A percentile compares a stretch with the other conserved stretches of the same genome.
Evolutionary conservation across 2,888 invertebrate genomes (phyloP).

Genomic region (Eupsilia transversa): DNA sequence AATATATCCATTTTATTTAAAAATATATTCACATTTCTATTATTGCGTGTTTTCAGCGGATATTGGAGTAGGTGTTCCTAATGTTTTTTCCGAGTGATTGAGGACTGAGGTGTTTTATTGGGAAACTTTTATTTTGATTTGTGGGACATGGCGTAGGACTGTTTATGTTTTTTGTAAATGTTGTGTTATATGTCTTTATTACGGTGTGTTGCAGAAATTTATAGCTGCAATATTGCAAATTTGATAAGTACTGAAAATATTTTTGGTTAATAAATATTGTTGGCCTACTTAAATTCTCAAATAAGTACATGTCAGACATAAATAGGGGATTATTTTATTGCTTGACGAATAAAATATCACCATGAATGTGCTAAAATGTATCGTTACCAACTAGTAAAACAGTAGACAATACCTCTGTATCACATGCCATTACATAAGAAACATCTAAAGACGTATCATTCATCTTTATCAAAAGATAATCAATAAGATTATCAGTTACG

Average conservation of each 20-base stretch:
- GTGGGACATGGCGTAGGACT: neutral
- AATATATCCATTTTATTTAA: conserved; percentile 22
- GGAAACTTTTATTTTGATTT: conserved; percentile 18
- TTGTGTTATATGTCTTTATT: conserved; percentile 39
- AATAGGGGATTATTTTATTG: conserved; percentile 4
- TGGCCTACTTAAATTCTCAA: conserved; percentile 19
- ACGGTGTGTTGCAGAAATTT: conserved; percentile 21
- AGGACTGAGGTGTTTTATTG: conserved; percentile 17
- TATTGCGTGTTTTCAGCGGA: conserved; percentile 20
- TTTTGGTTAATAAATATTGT: conserved; percentile 21
- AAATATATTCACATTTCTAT: conserved; percentile 37
- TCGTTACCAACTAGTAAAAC: conserved; percentile 18
- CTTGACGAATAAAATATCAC: conserved; percentile 13
- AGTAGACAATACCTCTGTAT: conserved; percentile 20
- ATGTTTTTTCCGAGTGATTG: conserved; percentile 20
- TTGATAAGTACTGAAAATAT: conserved; percentile 12
- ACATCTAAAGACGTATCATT: conserved; percentile 32
- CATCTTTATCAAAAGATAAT: conserved; percentile 49
- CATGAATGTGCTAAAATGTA: neutral
- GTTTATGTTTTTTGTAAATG: conserved; percentile 19
- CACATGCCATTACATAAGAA: conserved; percentile 50
- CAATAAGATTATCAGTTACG: conserved; percentile 25
- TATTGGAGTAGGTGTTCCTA: conserved; percentile 19
- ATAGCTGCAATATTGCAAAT: conserved; percentile 31
- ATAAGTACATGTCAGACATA: neutral